Conservation (phyloP, 2,797 vertebrate genomes). For the Hipposideros larvatus region DNA sequence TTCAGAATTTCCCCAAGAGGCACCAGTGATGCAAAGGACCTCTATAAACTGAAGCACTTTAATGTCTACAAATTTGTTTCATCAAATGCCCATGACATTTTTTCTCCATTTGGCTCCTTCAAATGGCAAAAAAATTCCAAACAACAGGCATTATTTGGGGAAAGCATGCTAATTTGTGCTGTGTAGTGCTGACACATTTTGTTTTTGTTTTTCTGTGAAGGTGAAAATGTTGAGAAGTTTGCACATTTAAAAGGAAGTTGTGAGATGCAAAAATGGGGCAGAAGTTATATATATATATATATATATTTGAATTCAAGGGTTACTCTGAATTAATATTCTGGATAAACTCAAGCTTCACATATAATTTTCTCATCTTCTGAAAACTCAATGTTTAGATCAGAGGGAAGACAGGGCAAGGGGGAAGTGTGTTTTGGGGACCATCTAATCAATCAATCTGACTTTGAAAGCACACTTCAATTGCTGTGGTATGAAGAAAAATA, state of each 20-base stretch:
- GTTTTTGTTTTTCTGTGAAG: neutral
- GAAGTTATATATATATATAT: neutral
- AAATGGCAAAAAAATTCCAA: constrained; percentile 60
- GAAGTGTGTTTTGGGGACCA: neutral
- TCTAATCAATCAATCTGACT: neutral
- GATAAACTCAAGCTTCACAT: constrained; percentile 11
- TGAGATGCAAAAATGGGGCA: neutral
- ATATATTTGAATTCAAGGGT: neutral
- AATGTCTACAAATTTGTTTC: constrained; percentile 53
- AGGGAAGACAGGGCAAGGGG: neutral
- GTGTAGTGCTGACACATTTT: neutral
- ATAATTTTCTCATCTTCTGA: constrained; percentile 15
- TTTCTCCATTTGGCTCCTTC: constrained; percentile 31
- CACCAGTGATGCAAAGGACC: neutral
- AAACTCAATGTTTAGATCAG: neutral
- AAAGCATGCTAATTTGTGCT: neutral
- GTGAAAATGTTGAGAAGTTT: neutral
- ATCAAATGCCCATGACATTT: constrained; percentile 41
- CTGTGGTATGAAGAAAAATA: constrained; percentile 1
- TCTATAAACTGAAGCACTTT: constrained; percentile 49
- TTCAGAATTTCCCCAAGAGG: constrained; percentile 58
- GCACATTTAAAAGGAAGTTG: neutral
- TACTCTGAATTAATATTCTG: neutral
- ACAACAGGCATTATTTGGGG: constrained; percentile 16
- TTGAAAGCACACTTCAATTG: neutral